Conservation (phyloP, 2,113 vertebrate species). For the Hypomesus transpacificus region DNA sequence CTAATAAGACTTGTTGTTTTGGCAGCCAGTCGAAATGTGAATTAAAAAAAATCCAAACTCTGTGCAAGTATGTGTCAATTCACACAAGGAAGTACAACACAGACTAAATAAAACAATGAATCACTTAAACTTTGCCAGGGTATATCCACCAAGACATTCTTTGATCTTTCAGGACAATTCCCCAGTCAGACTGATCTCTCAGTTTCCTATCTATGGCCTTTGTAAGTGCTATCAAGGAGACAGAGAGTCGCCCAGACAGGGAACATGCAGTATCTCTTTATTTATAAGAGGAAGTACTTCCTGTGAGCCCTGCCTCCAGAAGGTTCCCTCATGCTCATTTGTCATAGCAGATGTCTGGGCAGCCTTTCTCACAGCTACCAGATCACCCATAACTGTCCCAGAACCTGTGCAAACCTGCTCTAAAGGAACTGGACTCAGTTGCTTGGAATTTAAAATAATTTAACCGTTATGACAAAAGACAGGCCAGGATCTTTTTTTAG, state of each 20-base stretch:
- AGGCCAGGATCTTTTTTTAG: too few species aligned
- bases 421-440: too few species aligned
- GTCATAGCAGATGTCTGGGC: constrained; percentile 10
- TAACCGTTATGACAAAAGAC: too few species aligned
- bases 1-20: constrained; percentile 1
- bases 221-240: constrained; percentile 25
- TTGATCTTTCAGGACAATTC: neutral
- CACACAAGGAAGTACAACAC: neutral
- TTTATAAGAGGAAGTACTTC: constrained; percentile 40
- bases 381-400: neutral
- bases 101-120: constrained; percentile 18
- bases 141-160: neutral
- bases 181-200: constrained; percentile 7
- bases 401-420: neutral
- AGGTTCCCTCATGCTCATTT: constrained; percentile 18
- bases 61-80: neutral
- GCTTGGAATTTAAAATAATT: too few species aligned
- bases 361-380: constrained; percentile 15
- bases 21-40: neutral
- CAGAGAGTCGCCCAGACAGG: constrained; percentile 17
- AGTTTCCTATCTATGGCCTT: constrained; percentile 19
- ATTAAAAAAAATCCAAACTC: neutral
- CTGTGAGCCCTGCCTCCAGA: constrained; percentile 23
- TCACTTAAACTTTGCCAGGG: neutral
- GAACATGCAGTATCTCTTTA: constrained; percentile 22